phyloP scores from a whole-genome alignment of 2,797 vertebrate genomes.

The Myiotriccus ornatus region DNA sequence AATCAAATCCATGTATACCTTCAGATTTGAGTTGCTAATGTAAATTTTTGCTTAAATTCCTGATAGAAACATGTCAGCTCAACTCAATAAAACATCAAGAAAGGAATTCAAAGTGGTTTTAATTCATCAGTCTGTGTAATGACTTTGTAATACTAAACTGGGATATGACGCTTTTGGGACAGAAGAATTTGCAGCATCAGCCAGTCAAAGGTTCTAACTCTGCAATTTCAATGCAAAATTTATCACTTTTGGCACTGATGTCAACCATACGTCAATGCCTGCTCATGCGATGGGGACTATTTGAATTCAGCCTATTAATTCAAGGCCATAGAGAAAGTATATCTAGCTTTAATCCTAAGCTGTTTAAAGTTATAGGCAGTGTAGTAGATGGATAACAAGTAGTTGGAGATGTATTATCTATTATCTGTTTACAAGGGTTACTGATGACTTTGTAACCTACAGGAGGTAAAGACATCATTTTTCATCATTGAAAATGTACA shows the following conservation, averaged over 20 bases:
- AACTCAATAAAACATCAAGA: neutral
- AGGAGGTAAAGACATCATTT: neutral
- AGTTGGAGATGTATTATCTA: conserved; percentile 13
- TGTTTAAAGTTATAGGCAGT: conserved; percentile 19
- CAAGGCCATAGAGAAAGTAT: conserved; percentile 32
- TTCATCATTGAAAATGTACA: neutral
- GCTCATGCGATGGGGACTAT: neutral
- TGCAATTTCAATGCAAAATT: conserved; percentile 41
- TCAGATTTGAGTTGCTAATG: neutral
- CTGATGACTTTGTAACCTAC: neutral
- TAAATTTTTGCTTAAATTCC: neutral
- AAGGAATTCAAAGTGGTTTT: conserved; percentile 23
- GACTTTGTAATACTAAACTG: conserved; percentile 22
- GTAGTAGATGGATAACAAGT: neutral
- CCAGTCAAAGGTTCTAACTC: conserved; percentile 28
- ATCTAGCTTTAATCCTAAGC: conserved; percentile 2
- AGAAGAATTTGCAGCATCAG: conserved; percentile 43
- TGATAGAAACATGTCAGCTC: neutral
- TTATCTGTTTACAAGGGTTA: conserved; percentile 8
- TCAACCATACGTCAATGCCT: conserved; percentile 25
- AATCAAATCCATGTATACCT: neutral
- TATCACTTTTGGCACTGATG: conserved; percentile 49
- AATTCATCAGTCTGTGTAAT: conserved; percentile 45
- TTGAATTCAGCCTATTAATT: conserved; percentile 7
- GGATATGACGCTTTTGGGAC: conserved; percentile 38